Evolutionary conservation across 1,140 invertebrate species (phyloP), one percentile per base, ranked within the genome.

Genomic region (Drosophila truncata): DNA sequence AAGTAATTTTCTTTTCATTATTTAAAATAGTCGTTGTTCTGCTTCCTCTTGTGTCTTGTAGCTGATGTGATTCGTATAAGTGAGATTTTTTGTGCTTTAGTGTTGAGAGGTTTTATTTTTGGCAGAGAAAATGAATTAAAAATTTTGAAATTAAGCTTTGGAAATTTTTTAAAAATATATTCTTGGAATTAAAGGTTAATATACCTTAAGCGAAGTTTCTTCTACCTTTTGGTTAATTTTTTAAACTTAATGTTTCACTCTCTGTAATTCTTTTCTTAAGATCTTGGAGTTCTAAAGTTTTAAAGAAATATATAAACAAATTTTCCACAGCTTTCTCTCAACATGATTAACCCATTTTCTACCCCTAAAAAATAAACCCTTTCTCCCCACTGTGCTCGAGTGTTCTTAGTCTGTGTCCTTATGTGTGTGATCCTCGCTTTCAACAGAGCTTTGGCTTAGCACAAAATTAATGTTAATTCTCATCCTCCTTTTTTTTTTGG

Each of bases 1-100:
- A 86, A 76, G 37, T 77, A 77, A 31, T 74, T 47, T 35, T 58
- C 20, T 27, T 50, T 58, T 71, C 77, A 49, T 71, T 73, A 57
- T 80, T 84, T 82, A 81, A 82, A 85, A 82, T 91, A 91, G 77
- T 91, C 91, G 85, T 91, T 91, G 79, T 91, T 90, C 63, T 65
- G 42, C 65, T 76, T 82, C 70, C 75, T 67, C 42, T 46, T 31
- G 44, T 67, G 41, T 57, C 39, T 79, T 69, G 78, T 63, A 62
- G 70, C 35, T 50, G 44, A 66, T 52, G 82, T 82, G 67, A 47
- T 58, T 67, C 69, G 70, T 64, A 37, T 80, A 50, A 39, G 61
- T 66, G 73, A 37, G 73, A 31, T 20, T 58, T 62, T 44, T 58
- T 54, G 57, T 84, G 50, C 77, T n/a, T 67, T 14, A n/a, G 63